Conservation (phyloP, 2,113 vertebrate genomes). For the Triplophysa tibetana region DNA sequence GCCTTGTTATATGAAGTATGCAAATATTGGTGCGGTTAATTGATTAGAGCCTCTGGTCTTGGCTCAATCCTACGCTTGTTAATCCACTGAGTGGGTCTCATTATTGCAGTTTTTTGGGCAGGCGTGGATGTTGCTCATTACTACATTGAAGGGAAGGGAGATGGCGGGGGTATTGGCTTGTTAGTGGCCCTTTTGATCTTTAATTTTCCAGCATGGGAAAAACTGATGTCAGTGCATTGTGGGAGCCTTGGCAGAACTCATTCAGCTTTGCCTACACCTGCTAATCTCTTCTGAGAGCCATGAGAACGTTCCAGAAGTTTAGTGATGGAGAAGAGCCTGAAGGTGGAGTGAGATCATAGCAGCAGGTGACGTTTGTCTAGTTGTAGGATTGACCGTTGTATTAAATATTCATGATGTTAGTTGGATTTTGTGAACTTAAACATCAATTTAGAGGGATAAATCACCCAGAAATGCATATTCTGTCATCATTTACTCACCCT, state of each 20-base stretch:
- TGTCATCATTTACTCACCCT: no score
- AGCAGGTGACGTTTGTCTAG: slow-evolving; percentile 1
- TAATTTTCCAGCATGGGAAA: slow-evolving; percentile 72
- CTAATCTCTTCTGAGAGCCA: slow-evolving; percentile 39
- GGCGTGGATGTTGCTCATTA: slow-evolving; percentile 66
- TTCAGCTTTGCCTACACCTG: slow-evolving; percentile 50
- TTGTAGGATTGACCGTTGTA: background rate
- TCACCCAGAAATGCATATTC: no score
- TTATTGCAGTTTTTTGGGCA: slow-evolving; percentile 60
- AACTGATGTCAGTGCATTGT: slow-evolving; percentile 63
- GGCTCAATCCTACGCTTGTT: slow-evolving; percentile 69
- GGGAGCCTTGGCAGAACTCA: slow-evolving; percentile 36
- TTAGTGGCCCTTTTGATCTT: slow-evolving; percentile 76
- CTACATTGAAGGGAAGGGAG: slow-evolving; percentile 61
- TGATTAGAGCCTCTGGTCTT: slow-evolving; percentile 69
- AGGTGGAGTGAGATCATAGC: background rate
- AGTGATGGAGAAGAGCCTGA: slow-evolving; percentile 13
- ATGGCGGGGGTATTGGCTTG: slow-evolving; percentile 60
- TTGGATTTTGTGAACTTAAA: background rate
- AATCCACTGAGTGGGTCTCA: slow-evolving; percentile 73
- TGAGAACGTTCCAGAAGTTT: slow-evolving; percentile 50
- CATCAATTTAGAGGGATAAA: no score
- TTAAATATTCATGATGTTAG: background rate
- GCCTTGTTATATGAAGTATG: slow-evolving; percentile 78
- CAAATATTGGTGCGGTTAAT: slow-evolving; percentile 72